Percentiles rank a stretch among this genome's conserved stretches.
phyloP scores from a whole-genome alignment of 2,113 vertebrate genomes.

The Spea bombifrons region DNA sequence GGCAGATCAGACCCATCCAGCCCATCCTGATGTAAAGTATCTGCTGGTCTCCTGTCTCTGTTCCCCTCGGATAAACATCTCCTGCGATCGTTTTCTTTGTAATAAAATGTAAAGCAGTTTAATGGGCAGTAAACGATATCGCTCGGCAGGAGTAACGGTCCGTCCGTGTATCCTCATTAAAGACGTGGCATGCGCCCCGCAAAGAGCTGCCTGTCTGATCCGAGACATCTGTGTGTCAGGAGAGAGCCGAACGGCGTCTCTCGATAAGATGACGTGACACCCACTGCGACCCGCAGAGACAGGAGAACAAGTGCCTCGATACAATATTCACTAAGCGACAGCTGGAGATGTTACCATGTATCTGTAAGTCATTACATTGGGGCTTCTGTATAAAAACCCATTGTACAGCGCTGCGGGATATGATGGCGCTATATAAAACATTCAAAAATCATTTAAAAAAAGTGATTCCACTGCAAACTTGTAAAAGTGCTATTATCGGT shows the following conservation, averaged over 20 bases:
- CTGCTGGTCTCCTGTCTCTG: not conserved
- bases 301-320: not conserved
- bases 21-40: not conserved
- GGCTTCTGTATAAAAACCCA: too few species aligned
- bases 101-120: not conserved
- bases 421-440: too few species aligned
- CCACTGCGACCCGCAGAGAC: not conserved
- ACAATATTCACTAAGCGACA: not conserved
- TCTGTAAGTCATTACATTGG: too few species aligned
- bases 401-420: too few species aligned
- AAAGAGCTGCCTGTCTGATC: not conserved
- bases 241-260: not conserved
- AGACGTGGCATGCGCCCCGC: not conserved
- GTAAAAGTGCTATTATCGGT: too few species aligned
- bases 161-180: not conserved
- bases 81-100: not conserved
- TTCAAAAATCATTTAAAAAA: too few species aligned
- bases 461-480: too few species aligned
- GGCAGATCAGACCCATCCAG: too few species aligned
- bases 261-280: not conserved
- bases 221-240: not conserved
- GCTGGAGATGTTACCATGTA: too few species aligned
- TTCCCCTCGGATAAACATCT: too few species aligned
- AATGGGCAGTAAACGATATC: not conserved
- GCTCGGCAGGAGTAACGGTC: not conserved